These are phyloP conservation scores for Garrulus glandarius DNA, from an alignment of 2,797 vertebrate genomes.

Conservation along the genomic window DNA sequence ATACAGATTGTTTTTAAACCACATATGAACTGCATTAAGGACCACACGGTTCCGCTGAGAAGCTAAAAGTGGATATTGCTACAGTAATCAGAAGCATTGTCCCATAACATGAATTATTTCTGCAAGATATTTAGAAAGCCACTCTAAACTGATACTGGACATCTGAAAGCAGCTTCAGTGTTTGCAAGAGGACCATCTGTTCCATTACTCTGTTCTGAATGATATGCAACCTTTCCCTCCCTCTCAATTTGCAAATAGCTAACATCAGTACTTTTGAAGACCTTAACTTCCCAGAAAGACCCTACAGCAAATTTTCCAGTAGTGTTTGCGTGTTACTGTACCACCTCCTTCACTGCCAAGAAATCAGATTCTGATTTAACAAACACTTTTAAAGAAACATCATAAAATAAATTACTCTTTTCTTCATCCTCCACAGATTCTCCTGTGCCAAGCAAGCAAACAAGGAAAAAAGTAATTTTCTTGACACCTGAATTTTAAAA, in stretches of 20 bases:
- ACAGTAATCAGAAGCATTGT: neutral
- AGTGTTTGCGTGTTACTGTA: neutral
- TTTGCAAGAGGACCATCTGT: neutral
- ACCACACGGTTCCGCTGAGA: neutral
- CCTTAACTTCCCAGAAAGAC: neutral
- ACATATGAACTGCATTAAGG: neutral
- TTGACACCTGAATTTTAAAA: neutral
- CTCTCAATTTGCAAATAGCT: neutral
- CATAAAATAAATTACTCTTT: neutral
- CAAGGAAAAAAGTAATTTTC: neutral
- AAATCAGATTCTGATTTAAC: neutral
- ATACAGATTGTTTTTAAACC: neutral
- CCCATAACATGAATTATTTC: neutral
- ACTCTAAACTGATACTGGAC: neutral
- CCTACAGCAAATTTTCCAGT: neutral
- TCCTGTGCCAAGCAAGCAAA: neutral
- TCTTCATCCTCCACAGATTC: neutral
- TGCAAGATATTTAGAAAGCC: neutral
- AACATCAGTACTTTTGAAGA: neutral
- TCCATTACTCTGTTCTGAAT: neutral
- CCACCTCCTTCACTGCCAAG: neutral
- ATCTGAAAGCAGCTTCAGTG: neutral
- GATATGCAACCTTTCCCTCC: neutral
- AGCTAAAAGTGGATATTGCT: neutral
- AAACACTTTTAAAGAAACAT: neutral